These are phyloP conservation scores for Lycocerus yunnanus DNA, from an alignment of 2,888 invertebrate genomes.

Conservation along the genomic window DNA sequence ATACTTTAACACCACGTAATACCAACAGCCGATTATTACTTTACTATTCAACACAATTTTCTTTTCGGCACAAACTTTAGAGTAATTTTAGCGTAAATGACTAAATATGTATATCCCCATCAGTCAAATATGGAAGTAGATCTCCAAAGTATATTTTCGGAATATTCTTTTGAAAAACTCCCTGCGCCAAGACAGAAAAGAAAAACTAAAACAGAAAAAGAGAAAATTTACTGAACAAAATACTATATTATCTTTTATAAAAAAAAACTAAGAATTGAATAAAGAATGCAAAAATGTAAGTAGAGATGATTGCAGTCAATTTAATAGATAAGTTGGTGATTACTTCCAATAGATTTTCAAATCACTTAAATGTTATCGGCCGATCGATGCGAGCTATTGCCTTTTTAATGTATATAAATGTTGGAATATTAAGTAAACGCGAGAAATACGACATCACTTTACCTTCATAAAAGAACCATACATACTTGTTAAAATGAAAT, in stretches of 20 bases:
- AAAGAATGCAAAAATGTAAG: neutral
- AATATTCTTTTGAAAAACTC: neutral
- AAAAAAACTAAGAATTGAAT: neutral
- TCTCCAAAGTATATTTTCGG: neutral
- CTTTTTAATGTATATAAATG: slow-evolving; percentile 22
- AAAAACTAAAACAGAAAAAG: neutral
- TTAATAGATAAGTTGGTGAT: slow-evolving; percentile 12
- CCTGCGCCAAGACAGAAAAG: no score
- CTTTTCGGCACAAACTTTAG: neutral
- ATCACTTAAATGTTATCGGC: slow-evolving; percentile 18
- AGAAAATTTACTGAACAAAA: no score
- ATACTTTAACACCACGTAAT: slow-evolving; percentile 3
- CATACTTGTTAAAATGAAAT: neutral
- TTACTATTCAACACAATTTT: neutral
- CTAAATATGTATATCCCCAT: neutral
- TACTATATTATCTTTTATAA: no score
- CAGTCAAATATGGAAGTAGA: neutral
- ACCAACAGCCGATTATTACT: neutral
- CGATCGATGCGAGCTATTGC: slow-evolving; percentile 12
- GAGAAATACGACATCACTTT: slow-evolving; percentile 3
- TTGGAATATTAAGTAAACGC: slow-evolving; percentile 5
- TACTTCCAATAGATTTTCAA: slow-evolving; percentile 14
- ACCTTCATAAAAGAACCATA: slow-evolving; percentile 2
- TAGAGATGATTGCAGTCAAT: slow-evolving; percentile 18
- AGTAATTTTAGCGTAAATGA: neutral